A percentile compares a stretch with the other conserved stretches of the same genome.
Evolutionary conservation across 2,797 vertebrate genomes (phyloP).

Genomic region (Helicolenus hilgendorfi): DNA sequence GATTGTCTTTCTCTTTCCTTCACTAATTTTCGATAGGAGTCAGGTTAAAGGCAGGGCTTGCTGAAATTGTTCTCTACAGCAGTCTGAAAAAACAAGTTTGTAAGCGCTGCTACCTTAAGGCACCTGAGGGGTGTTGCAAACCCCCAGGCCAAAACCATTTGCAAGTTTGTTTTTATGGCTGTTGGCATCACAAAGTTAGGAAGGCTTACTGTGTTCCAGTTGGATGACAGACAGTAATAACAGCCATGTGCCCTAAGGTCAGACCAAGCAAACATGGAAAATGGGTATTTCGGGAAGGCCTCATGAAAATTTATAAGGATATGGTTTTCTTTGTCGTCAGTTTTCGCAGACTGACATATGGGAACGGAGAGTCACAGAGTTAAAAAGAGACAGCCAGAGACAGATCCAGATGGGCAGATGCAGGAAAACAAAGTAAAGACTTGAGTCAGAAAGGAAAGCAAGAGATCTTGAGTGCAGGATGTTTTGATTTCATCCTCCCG

Average conservation of each 20-base stretch:
- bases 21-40: background rate
- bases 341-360: background rate
- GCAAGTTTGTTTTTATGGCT: background rate
- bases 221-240: background rate
- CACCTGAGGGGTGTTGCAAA: background rate
- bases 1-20: background rate
- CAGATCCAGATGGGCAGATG: background rate
- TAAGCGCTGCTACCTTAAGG: background rate
- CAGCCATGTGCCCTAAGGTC: background rate
- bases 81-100: background rate
- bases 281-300: constrained; percentile 29
- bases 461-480: constrained; percentile 57
- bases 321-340: background rate
- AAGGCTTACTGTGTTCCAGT: background rate
- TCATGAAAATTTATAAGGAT: background rate
- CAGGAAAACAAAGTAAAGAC: constrained; percentile 19
- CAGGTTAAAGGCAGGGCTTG: background rate
- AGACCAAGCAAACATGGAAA: constrained; percentile 11
- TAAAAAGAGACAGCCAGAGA: background rate
- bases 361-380: background rate
- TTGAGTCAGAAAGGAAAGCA: constrained; percentile 18
- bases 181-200: background rate
- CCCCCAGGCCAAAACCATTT: background rate
- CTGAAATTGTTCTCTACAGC: background rate
- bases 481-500: constrained; percentile 71